A percentile compares a stretch with the other conserved stretches of the same genome.
These are phyloP conservation scores for Melanotaenia parkinsoni DNA, from an alignment of 2,797 vertebrate species.

Conservation along the genomic window DNA sequence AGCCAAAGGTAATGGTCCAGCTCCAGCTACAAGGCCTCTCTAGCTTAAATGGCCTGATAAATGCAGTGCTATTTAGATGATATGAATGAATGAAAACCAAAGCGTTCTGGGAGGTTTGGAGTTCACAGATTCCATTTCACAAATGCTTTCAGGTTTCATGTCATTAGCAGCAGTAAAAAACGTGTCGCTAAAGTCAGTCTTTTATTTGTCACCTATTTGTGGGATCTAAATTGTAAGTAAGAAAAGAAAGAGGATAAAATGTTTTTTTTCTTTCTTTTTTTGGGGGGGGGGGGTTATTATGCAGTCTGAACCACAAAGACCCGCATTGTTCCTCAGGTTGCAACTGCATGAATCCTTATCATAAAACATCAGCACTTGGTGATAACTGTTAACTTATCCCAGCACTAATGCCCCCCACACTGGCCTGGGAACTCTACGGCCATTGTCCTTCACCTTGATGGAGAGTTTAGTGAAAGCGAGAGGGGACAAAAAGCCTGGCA, in stretches of 20 bases:
- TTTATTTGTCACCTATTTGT: conserved; percentile 31
- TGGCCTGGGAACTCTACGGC: conserved; percentile 73
- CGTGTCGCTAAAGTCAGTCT: conserved; percentile 10
- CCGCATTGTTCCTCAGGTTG: conserved; percentile 64
- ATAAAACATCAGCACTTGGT: conserved; percentile 73
- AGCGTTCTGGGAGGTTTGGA: conserved; percentile 40
- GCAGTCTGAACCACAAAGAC: conserved; percentile 68
- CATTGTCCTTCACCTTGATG: conserved; percentile 72
- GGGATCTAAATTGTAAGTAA: conserved; percentile 22
- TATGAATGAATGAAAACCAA: conserved; percentile 39
- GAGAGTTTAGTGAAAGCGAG: conserved; percentile 62
- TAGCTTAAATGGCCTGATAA: conserved; percentile 44
- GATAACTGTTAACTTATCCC: conserved; percentile 70
- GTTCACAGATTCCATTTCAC: conserved; percentile 3
- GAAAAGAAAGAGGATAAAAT: conserved; percentile 46
- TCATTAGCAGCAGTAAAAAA: conserved; percentile 30
- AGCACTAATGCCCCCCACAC: conserved; percentile 55
- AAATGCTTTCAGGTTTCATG: conserved; percentile 36
- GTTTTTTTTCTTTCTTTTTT: too few species aligned
- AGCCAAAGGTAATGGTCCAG: conserved; percentile 33
- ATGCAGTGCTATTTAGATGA: conserved; percentile 48
- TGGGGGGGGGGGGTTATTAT: conserved; percentile 1
- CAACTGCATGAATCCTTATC: conserved; percentile 70
- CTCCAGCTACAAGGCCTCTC: conserved; percentile 30
- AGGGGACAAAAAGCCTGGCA: conserved; percentile 62